A percentile compares a stretch with the other conserved stretches of the same genome.
Evolutionary conservation across 2,113 vertebrate genomes (phyloP).

Genomic region (Pterophyllum scalare): DNA sequence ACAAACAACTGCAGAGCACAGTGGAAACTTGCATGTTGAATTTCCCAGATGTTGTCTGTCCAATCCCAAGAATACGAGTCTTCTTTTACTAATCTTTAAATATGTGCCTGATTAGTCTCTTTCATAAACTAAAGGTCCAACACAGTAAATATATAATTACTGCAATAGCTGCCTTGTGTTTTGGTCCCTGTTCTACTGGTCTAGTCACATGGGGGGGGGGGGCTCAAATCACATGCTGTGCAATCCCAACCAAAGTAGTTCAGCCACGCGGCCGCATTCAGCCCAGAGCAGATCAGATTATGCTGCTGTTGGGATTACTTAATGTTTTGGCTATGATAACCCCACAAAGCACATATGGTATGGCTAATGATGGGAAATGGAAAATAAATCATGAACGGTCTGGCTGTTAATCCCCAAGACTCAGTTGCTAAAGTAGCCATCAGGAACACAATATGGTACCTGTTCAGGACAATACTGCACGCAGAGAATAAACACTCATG

Average conservation of each 20-base stretch:
- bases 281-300: slow-evolving; percentile 72
- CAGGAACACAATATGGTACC: slow-evolving; percentile 41
- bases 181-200: neutral
- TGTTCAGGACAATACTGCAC: neutral
- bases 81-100: neutral
- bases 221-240: slow-evolving; percentile 70
- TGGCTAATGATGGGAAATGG: slow-evolving; percentile 71
- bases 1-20: neutral
- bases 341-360: slow-evolving; percentile 67
- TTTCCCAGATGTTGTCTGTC: neutral
- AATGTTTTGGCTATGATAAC: slow-evolving; percentile 70
- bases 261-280: slow-evolving; percentile 49
- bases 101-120: no score
- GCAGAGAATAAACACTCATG: neutral
- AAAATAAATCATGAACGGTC: slow-evolving; percentile 50
- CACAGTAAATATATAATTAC: neutral
- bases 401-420: slow-evolving; percentile 24
- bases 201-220: slow-evolving; percentile 19
- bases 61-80: neutral
- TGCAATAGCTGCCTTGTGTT: neutral
- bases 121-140: neutral
- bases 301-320: slow-evolving; percentile 62
- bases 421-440: slow-evolving; percentile 48
- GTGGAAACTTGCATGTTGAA: neutral
- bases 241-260: slow-evolving; percentile 75